These are phyloP conservation scores for Phataginus tricuspis DNA, from an alignment of 2,797 vertebrate genomes.

Conservation along the genomic window DNA sequence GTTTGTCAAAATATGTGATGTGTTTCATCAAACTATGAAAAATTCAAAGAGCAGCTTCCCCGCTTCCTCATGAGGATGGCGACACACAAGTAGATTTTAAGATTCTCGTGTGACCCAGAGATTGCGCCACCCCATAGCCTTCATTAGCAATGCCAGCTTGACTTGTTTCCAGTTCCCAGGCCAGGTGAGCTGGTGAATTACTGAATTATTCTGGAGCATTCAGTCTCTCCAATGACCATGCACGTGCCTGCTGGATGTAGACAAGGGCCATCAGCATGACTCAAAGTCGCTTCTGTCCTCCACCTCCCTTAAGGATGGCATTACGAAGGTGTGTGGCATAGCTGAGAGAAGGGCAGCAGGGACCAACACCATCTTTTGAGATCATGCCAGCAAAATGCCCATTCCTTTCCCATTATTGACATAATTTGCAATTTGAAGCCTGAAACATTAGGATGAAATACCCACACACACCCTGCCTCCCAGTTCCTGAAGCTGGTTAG, in stretches of 20 bases:
- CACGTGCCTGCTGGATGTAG: not conserved
- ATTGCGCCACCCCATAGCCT: not conserved
- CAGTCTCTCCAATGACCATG: not conserved
- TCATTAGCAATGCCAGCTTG: not conserved
- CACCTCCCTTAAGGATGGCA: not conserved
- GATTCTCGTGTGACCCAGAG: not conserved
- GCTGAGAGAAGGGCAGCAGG: not conserved
- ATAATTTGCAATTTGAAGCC: not conserved
- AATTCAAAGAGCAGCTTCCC: not conserved
- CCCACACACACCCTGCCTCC: not conserved
- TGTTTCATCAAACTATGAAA: not conserved
- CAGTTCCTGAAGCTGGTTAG: not conserved
- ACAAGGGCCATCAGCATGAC: not conserved
- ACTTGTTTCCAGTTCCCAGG: conserved; percentile 28
- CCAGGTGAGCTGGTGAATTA: conserved; percentile 11
- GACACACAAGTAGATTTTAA: not conserved
- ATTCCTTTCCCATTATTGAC: not conserved
- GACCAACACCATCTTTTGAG: not conserved
- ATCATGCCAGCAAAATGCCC: not conserved
- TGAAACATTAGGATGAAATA: conserved; percentile 2
- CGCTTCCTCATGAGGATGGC: not conserved
- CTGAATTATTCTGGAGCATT: not conserved
- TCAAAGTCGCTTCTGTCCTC: not conserved
- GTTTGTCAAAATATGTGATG: not conserved
- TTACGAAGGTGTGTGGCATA: no score